Base-by-base conservation (phyloP, 2,797 vertebrate genomes). In the Odontamblyopus lacepedii region DNA sequence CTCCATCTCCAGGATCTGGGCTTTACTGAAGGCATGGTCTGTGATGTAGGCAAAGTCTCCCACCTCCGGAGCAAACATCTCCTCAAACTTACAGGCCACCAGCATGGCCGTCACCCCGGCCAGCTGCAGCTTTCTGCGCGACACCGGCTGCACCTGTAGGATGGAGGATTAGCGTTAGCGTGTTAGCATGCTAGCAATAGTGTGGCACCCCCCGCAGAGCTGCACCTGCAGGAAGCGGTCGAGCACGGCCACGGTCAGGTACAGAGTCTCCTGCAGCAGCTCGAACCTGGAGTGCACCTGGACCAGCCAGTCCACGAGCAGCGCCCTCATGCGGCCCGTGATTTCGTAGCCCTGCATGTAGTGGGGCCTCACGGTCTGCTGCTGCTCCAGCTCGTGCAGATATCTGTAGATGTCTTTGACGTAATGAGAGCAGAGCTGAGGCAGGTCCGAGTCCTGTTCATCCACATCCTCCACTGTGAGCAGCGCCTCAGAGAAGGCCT, bases 241-340 rank as follows among this genome's bases (percentile, higher is more conserved):
- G 78, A 98, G 91, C 75, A 98, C 5, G 0, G 95, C 95, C 12
- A 99, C 86, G 0, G 96, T 95, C 94, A 98, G 95, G 86, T 96
- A 98, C 74, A 99, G 91, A 0, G 97, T 98, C 78, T 99, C 98
- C 87, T 97, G 97, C 85, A 99, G 90, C 64, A 99, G 95, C 81
- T 94, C 94, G 82, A 99, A 98, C 67, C 95, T 94, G 55, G 95
- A 95, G 85, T 97, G 97, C 29, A 99, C 97, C 83, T 98, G 96
- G 64, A 98, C 91, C n/a, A 99, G 93, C 98, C 97, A 99, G 88
- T 99, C 97, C 1, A 99, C 86, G 41, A 99, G 91, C 18, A 98
- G 94, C 0, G 95, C 95, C 0, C 97, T 92, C 97, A 98, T 98
- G 0, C 93, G 92, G 1, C 92, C 95, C 0, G 94, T 97, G 82